Evolutionary conservation across 1,140 invertebrate genomes (phyloP).

Genomic region (Temnothorax curvispinosus): DNA sequence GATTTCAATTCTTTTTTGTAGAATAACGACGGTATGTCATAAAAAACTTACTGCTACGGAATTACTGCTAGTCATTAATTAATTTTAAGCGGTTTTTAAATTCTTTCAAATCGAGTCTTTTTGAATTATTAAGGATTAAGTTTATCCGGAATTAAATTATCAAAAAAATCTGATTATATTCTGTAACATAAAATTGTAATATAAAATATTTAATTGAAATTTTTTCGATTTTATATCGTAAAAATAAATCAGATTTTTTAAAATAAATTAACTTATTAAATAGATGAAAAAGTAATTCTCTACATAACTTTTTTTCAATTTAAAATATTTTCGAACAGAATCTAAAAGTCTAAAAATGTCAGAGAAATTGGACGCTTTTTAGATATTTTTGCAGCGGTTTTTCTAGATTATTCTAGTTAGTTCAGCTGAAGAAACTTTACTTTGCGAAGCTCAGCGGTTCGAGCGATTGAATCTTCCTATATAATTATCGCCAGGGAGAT

Average conservation of each 20-base stretch:
- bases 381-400: neutral
- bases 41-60: neutral
- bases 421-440: neutral
- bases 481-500: slow-evolving; percentile 6
- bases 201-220: neutral
- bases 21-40: neutral
- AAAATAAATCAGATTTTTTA: neutral
- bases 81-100: neutral
- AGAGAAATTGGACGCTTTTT: neutral
- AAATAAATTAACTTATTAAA: neutral
- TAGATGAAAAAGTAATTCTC: neutral
- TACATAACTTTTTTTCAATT: neutral
- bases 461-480: neutral
- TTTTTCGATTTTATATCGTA: neutral
- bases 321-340: neutral
- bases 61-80: neutral
- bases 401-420: neutral
- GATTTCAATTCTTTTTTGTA: neutral
- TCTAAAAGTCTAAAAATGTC: neutral
- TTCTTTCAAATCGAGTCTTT: neutral
- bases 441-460: neutral
- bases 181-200: neutral
- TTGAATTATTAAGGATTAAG: neutral
- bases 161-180: neutral
- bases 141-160: neutral